Conservation (phyloP, 2,113 vertebrate genomes). For the Circaetus cinerascens region DNA sequence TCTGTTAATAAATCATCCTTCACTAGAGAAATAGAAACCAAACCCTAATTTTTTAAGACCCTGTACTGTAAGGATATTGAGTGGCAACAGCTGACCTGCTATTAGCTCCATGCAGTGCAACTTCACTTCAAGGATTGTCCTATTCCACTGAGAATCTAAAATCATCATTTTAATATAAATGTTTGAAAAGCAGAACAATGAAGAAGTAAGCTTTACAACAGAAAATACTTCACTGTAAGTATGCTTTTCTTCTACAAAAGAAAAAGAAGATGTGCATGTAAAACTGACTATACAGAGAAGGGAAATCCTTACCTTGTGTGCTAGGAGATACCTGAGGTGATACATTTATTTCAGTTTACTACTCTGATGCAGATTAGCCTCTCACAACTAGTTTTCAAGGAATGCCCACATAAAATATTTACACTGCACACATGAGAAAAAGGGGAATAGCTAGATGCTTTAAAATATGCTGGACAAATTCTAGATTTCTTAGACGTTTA, state of each 20-base stretch:
- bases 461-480: background rate
- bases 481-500: background rate
- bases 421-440: background rate
- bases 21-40: background rate
- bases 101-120: background rate
- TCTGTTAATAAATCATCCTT: background rate
- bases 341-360: accelerated
- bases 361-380: background rate
- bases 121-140: background rate
- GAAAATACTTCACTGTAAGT: background rate
- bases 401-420: background rate
- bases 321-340: background rate
- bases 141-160: background rate
- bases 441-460: background rate
- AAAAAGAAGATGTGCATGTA: background rate
- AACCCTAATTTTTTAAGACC: background rate
- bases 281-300: background rate
- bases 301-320: background rate
- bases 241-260: accelerated
- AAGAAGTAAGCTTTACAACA: background rate
- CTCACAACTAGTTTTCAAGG: background rate
- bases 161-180: background rate
- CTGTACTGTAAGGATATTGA: background rate
- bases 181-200: background rate
- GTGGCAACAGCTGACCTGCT: background rate